Conservation (phyloP, 1,140 invertebrate species). For the Mya arenaria region DNA sequence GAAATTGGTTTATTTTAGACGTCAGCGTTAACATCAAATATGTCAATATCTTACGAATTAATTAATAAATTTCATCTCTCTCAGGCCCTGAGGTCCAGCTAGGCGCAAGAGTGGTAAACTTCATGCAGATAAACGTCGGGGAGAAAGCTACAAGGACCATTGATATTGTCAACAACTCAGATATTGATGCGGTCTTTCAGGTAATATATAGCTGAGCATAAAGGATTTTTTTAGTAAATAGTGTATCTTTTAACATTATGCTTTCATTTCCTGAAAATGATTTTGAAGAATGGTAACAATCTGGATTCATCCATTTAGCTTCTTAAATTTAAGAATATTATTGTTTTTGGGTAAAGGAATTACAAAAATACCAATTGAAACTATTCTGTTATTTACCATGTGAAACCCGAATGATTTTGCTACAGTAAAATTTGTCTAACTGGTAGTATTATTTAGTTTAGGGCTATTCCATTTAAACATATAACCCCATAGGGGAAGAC, state of each 20-base stretch:
- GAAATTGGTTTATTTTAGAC: too few species aligned
- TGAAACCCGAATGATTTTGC: too few species aligned
- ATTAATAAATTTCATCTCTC: too few species aligned
- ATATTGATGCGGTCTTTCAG: slow-evolving; percentile 76
- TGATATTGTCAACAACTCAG: slow-evolving; percentile 77
- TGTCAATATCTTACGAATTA: too few species aligned
- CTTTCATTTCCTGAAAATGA: neutral
- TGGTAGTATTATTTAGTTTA: too few species aligned
- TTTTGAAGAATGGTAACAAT: neutral
- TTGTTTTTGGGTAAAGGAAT: neutral
- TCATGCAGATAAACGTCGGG: slow-evolving; percentile 76
- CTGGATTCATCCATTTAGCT: neutral
- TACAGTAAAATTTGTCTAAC: too few species aligned
- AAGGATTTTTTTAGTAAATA: neutral
- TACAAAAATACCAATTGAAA: neutral
- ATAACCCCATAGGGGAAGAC: too few species aligned
- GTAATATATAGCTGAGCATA: slow-evolving; percentile 53
- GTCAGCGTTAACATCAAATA: too few species aligned
- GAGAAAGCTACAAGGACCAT: slow-evolving; percentile 69
- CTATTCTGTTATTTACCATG: neutral
- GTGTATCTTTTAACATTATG: neutral
- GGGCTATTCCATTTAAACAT: too few species aligned
- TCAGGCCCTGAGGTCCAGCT: slow-evolving; percentile 76
- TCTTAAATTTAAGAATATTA: neutral
- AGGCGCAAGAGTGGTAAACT: slow-evolving; percentile 73